A percentile compares a stretch with the other conserved stretches of the same genome.
phyloP scores from a whole-genome alignment of 2,113 vertebrate species.

The Macquaria australasica region DNA sequence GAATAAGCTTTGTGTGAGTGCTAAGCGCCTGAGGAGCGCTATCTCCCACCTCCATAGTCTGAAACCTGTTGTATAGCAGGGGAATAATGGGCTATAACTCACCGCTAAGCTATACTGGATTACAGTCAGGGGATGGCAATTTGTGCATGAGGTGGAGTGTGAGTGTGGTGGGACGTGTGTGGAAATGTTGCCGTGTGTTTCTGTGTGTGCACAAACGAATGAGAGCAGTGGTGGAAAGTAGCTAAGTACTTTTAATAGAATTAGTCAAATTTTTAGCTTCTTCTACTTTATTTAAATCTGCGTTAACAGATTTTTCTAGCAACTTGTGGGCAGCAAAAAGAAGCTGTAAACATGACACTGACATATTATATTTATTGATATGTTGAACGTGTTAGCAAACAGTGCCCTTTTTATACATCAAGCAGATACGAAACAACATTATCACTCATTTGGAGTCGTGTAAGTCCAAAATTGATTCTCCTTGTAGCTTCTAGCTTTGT shows the following conservation, averaged over 20 bases:
- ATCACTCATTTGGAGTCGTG: background rate
- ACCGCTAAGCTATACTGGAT: slow-evolving; percentile 62
- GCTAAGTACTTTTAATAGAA: slow-evolving; percentile 11
- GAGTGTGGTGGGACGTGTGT: slow-evolving; percentile 4
- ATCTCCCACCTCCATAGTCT: slow-evolving; percentile 72
- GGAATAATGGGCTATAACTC: slow-evolving; percentile 75
- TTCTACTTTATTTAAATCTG: background rate
- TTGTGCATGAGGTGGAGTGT: slow-evolving; percentile 32
- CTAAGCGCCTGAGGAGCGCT: slow-evolving; percentile 56
- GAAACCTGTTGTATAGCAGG: slow-evolving; percentile 59
- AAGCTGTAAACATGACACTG: background rate
- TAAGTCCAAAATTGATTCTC: background rate
- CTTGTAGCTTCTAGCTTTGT: background rate
- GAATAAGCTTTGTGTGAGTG: slow-evolving; percentile 67
- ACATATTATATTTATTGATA: background rate
- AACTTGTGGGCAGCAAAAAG: background rate
- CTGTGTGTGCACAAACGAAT: background rate
- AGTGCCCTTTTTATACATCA: background rate
- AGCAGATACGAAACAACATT: background rate
- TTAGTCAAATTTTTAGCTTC: background rate
- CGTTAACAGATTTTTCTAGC: background rate
- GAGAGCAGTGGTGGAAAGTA: background rate
- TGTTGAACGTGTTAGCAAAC: background rate
- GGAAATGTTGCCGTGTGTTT: background rate
- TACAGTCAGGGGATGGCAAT: slow-evolving; percentile 61